Conservation (phyloP, 2,113 vertebrate genomes). For the Eulacestoma nigropectus region DNA sequence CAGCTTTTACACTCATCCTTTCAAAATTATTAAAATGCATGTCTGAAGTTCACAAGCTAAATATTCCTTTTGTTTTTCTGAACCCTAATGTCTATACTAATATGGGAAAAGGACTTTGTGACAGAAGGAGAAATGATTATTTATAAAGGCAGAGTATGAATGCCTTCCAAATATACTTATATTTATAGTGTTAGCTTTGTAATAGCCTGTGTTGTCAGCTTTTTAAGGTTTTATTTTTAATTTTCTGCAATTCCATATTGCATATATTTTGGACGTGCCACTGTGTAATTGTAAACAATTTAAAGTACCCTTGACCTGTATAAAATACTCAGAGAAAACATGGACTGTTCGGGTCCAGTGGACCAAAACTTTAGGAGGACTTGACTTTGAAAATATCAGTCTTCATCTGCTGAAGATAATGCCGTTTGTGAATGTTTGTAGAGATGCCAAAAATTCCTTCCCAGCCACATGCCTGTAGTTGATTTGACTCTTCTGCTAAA, state of each 20-base stretch:
- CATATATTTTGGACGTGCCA: not conserved
- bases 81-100: not conserved
- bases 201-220: not conserved
- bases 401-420: slow-evolving; percentile 12
- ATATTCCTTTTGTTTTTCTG: not conserved
- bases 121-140: not conserved
- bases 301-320: not conserved
- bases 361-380: not conserved
- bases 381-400: not conserved
- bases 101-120: not conserved
- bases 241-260: not conserved
- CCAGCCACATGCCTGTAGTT: not conserved
- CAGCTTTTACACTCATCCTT: not conserved
- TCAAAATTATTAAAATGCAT: not conserved
- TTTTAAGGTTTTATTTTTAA: not conserved
- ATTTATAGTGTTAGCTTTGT: not conserved
- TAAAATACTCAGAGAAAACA: not conserved
- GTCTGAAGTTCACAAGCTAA: not conserved
- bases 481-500: slow-evolving; percentile 8
- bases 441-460: slow-evolving; percentile 29
- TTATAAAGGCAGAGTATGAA: not conserved
- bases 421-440: not conserved
- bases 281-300: not conserved
- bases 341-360: not conserved
- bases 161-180: not conserved